These are phyloP conservation scores for Elmis aenea DNA, from an alignment of 2,888 invertebrate species.

Conservation along the genomic window DNA sequence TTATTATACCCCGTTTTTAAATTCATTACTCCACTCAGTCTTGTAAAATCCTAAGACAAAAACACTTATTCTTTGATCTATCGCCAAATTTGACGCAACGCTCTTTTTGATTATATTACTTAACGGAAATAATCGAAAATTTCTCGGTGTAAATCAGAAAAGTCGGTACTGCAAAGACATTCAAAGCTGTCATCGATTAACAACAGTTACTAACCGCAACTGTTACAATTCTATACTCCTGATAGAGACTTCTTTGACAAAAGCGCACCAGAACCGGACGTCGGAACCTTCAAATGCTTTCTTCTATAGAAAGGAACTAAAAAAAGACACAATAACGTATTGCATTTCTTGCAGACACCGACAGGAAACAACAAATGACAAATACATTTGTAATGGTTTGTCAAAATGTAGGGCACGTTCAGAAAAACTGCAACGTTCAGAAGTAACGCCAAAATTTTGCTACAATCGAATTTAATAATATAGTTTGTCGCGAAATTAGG, in stretches of 20 bases:
- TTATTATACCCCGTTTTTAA: too few species aligned
- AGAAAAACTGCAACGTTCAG: conserved; percentile 1
- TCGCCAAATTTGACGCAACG: too few species aligned
- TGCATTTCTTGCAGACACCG: conserved; percentile 14
- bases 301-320: conserved; percentile 11
- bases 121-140: too few species aligned
- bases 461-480: conserved; percentile 4
- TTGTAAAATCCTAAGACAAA: too few species aligned
- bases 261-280: conserved; percentile 22
- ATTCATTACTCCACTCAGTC: too few species aligned
- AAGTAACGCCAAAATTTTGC: background rate
- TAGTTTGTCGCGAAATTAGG: conserved; percentile 22
- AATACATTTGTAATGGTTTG: conserved; percentile 13
- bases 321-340: conserved; percentile 16
- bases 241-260: conserved; percentile 20
- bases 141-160: too few species aligned
- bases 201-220: conserved; percentile 37
- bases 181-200: too few species aligned
- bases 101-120: too few species aligned
- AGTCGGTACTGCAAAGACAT: too few species aligned
- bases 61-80: too few species aligned
- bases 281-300: conserved; percentile 9
- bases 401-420: conserved; percentile 4
- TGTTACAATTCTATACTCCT: conserved; percentile 24
- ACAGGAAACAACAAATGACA: conserved; percentile 20